phyloP scores from a whole-genome alignment of 2,888 invertebrate genomes.

The Chymomyza fuscimana region DNA sequence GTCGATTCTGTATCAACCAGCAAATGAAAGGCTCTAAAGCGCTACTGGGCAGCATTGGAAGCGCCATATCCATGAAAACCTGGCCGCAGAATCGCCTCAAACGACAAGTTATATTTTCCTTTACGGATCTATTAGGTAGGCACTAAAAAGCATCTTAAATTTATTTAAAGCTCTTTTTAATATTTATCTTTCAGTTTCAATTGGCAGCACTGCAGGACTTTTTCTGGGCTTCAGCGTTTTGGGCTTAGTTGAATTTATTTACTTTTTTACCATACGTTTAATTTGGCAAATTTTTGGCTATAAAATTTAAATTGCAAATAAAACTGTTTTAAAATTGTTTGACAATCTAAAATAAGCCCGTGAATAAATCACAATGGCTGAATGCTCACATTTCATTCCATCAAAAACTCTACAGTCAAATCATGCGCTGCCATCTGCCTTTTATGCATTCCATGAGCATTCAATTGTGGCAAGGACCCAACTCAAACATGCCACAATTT shows the following conservation, averaged over 20 bases:
- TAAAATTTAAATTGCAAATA: conserved; percentile 41
- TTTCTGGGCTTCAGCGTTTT: conserved; percentile 89
- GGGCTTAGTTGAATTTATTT: conserved; percentile 87
- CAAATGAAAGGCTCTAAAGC: conserved; percentile 60
- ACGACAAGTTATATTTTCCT: conserved; percentile 77
- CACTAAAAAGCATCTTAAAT: not conserved
- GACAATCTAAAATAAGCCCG: conserved; percentile 18
- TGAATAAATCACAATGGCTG: conserved; percentile 12
- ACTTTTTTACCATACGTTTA: conserved; percentile 85
- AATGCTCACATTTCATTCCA: conserved; percentile 14
- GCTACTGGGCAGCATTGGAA: conserved; percentile 67
- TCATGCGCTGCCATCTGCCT: not conserved
- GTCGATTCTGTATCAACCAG: conserved; percentile 22
- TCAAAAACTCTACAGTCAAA: not conserved
- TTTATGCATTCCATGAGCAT: conserved; percentile 8
- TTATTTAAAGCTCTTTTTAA: not conserved
- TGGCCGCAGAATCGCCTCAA: conserved; percentile 73
- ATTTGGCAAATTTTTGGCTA: conserved; percentile 82
- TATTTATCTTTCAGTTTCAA: conserved; percentile 82
- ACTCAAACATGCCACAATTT: conserved; percentile 10
- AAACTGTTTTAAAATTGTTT: conserved; percentile 14
- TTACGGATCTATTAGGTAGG: conserved; percentile 78
- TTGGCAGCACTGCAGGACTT: conserved; percentile 89
- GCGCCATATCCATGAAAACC: conserved; percentile 55
- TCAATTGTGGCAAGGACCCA: conserved; percentile 5